Base-by-base conservation (phyloP, 1,140 invertebrate genomes). In the Delia radicum region DNA sequence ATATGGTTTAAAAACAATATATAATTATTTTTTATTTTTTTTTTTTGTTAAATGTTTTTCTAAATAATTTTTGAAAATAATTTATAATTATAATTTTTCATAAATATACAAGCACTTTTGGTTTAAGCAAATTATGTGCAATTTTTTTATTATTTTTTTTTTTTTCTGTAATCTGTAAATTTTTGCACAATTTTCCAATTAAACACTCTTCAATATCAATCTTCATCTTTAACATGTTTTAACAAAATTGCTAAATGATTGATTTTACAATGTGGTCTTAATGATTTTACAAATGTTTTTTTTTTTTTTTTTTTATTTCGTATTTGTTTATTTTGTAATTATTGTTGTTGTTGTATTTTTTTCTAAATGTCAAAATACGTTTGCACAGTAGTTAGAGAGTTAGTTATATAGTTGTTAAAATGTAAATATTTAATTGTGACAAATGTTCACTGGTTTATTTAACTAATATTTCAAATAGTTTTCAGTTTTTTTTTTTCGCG, bases 31-130 rank as follows among this genome's bases (percentile, higher is more conserved):
- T 31, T 31, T 21, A 21, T 80, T 71, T 67, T 76, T 77, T 69
- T 77, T 77, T 73, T 77, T 31, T 48, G 71, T 75, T 77, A 55
- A n/a, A 27, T 61, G 24, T 74, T 74, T 21, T 21, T 69, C 15
- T 28, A 55, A 21, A 29, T 21, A 55, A 55, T 75, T 55, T 75
- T 15, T 37, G n/a, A n/a, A n/a, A n/a, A n/a, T n/a, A n/a, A n/a
- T n/a, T n/a, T n/a, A n/a, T n/a, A n/a, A n/a, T 74, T 28, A 18
- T 29, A 48, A 21, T 18, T 55, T 55, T 4, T 55, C 18, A 55
- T 55, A 3, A 7, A 55, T 55, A 55, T 21, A 55, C 24, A 33
- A 55, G 48, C 48, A 55, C 48, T 55, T n/a, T n/a, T 55, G 10
- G 10, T 21, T 10, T 21, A 55, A 21, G 21, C 18, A 55, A 55